Evolutionary conservation across 2,888 invertebrate species (phyloP).

Genomic region (Acrocera orbiculus): DNA sequence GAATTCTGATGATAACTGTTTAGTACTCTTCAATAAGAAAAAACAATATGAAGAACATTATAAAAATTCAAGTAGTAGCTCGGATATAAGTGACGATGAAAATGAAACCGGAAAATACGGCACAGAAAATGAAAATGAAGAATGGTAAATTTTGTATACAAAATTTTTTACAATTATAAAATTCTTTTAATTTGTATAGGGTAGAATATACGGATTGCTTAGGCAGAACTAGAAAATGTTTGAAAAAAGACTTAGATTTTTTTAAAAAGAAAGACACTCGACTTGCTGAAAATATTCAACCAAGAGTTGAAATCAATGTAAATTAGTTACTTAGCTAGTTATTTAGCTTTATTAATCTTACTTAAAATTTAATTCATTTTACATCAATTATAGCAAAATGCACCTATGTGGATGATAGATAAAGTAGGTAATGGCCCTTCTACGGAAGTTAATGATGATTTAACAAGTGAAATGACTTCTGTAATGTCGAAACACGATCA

Average conservation of each 20-base stretch:
- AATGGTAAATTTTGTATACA: constrained; percentile 33
- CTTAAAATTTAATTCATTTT: too few relatives aligned
- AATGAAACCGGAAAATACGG: constrained; percentile 21
- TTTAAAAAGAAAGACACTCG: constrained; percentile 45
- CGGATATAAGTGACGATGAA: constrained; percentile 34
- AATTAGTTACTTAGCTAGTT: constrained; percentile 1
- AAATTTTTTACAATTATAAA: constrained; percentile 1
- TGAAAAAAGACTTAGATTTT: constrained; percentile 53
- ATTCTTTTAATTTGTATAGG: too few relatives aligned
- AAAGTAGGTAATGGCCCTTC: constrained; percentile 15
- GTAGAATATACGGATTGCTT: constrained; percentile 78
- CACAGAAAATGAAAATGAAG: constrained; percentile 34
- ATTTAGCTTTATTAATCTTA: neutral
- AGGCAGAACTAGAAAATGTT: constrained; percentile 71
- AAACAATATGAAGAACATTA: constrained; percentile 25
- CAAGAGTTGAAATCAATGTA: constrained; percentile 9
- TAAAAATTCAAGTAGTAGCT: constrained; percentile 16
- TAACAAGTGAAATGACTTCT: constrained; percentile 29
- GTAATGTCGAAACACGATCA: constrained; percentile 44
- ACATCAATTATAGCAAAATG: constrained; percentile 21
- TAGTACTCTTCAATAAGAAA: constrained; percentile 30
- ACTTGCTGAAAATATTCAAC: constrained; percentile 18
- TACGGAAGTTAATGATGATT: constrained; percentile 21
- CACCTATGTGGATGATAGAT: constrained; percentile 29
- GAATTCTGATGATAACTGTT: constrained; percentile 28